phyloP scores from a whole-genome alignment of 2,888 invertebrate genomes.

The Aricia artaxerxes region DNA sequence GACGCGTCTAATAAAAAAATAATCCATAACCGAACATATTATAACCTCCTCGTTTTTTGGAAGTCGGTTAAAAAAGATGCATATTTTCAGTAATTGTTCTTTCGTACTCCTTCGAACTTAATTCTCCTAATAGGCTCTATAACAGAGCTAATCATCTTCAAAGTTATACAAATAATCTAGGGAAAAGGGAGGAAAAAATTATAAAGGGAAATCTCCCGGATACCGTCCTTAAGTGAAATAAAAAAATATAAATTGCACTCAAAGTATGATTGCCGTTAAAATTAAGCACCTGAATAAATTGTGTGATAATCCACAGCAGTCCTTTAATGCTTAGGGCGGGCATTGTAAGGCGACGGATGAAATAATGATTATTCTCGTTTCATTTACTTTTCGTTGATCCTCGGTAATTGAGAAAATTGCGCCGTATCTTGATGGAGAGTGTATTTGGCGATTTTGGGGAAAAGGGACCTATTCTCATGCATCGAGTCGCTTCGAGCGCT shows the following conservation, averaged over 20 bases:
- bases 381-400: slow-evolving; percentile 77
- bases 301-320: slow-evolving; percentile 77
- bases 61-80: too few relatives aligned
- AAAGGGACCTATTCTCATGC: background rate
- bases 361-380: slow-evolving; percentile 79
- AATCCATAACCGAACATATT: too few relatives aligned
- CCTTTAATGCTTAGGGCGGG: slow-evolving; percentile 71
- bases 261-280: slow-evolving; percentile 75
- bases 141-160: background rate
- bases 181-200: slow-evolving; percentile 45
- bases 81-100: background rate
- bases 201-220: slow-evolving; percentile 68
- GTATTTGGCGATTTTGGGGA: slow-evolving; percentile 60
- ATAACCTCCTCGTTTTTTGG: too few relatives aligned
- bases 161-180: background rate
- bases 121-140: background rate
- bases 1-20: too few relatives aligned
- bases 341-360: slow-evolving; percentile 67
- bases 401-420: slow-evolving; percentile 76
- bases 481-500: background rate
- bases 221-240: slow-evolving; percentile 73
- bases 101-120: background rate
- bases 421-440: slow-evolving; percentile 69
- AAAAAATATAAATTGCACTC: slow-evolving; percentile 76
- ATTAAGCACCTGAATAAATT: slow-evolving; percentile 81